Conservation (phyloP, 2,888 invertebrate species). For the Crocallis elinguaria region DNA sequence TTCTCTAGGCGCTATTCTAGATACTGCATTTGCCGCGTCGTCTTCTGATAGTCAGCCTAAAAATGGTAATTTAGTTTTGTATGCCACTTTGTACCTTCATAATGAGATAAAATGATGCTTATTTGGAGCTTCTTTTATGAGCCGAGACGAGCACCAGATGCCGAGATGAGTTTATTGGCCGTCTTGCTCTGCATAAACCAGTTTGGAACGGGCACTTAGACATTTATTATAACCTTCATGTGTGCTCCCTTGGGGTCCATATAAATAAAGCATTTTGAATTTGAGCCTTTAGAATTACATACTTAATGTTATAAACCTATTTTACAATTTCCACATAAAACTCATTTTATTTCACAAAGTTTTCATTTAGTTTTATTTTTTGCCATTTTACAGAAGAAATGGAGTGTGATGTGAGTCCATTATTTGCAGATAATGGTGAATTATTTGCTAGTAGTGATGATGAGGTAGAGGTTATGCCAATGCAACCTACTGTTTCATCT, state of each 20-base stretch:
- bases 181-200: no score
- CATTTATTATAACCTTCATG: no score
- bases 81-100: neutral
- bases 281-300: no score
- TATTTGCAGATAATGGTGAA: constrained; percentile 83
- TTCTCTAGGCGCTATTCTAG: constrained; percentile 86
- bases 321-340: neutral
- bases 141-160: no score
- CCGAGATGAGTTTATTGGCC: no score
- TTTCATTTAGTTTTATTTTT: constrained; percentile 11
- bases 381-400: constrained; percentile 82
- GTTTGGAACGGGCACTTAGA: no score
- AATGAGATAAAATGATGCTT: neutral
- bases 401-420: constrained; percentile 83
- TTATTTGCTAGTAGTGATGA: constrained; percentile 73
- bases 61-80: constrained; percentile 62
- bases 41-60: constrained; percentile 70
- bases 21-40: constrained; percentile 86
- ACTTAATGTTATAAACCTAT: neutral
- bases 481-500: constrained; percentile 48
- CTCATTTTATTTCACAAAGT: neutral
- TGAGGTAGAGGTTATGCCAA: constrained; percentile 80
- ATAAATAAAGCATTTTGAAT: no score
- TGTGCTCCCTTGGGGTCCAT: no score
- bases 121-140: no score